Evolutionary conservation across 2,888 invertebrate genomes (phyloP).

Genomic region (Acanthosepion pharaonis): DNA sequence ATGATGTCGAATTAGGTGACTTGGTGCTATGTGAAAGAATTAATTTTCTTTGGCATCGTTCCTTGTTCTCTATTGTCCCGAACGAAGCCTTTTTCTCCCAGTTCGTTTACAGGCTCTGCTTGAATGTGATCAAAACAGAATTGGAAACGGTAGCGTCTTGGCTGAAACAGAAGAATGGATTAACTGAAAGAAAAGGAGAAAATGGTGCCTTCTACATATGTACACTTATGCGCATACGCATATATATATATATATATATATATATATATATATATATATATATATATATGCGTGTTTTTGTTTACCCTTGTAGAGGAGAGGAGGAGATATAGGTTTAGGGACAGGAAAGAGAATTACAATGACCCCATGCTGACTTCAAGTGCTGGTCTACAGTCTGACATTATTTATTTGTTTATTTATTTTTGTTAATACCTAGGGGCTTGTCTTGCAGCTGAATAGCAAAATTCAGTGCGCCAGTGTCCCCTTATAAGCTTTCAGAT

Average conservation of each 20-base stretch:
- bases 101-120: neutral
- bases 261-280: slow-evolving; percentile 35
- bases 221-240: neutral
- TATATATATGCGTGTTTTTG: neutral
- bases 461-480: neutral
- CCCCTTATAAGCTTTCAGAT: neutral
- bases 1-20: neutral
- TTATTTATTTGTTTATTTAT: slow-evolving; percentile 4
- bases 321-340: neutral
- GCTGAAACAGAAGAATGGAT: neutral
- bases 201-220: neutral
- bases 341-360: neutral
- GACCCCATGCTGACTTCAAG: neutral
- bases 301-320: neutral
- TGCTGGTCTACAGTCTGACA: neutral
- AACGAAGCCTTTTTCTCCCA: neutral
- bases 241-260: slow-evolving; percentile 38
- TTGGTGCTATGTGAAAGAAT: neutral
- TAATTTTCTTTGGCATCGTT: neutral
- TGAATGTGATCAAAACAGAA: neutral
- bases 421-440: neutral
- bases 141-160: neutral
- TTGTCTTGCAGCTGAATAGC: neutral
- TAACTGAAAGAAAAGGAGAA: neutral
- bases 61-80: neutral